Evolutionary conservation across 2,888 invertebrate genomes (phyloP), one percentile per base, ranked within the genome.

Genomic region (Ypsolopha scabrella): DNA sequence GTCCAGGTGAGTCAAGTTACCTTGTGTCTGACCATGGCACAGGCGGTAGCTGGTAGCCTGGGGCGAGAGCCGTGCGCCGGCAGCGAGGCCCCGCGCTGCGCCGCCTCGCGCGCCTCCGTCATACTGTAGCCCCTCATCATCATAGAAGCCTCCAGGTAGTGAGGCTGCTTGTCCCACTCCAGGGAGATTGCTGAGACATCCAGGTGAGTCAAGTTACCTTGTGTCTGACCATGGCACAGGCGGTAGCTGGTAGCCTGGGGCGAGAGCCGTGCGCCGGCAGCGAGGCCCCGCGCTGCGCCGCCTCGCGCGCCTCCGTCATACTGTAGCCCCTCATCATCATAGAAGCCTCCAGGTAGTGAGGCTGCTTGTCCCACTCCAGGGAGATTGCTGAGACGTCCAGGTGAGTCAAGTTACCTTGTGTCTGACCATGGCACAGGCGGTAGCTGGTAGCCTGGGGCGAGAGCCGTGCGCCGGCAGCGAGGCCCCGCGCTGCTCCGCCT

Each of bases 101-200:
- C 80, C 63, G 75, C 80, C 66, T 60, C 78, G 57, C 79, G 83
- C 72, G 88, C 86, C 68, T 85, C 83, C 75, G 80, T 80, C 78
- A 78, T 81, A 56, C 75, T 77, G 82, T 87, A 87, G 53, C 87
- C 93, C 91, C 88, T 93, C 93, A 91, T 94, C 94, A 92, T 94
- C 94, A 92, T 93, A 92, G 94, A 94, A 93, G 89, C 94, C 92
- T 91, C 92, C 90, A 86, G 85, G 87, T 87, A 87, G 77, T 87
- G 87, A 87, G 87, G 87, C 74, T 86, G 87, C 77, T 86, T 76
- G 81, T 87, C 87, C 87, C 87, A 87, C 83, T 87, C 87, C 87
- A 87, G 83, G 75, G 87, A 87, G 80, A 87, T 87, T 86, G 87
- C 87, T 87, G 4, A 24, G 24, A 24, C 2, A 4, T 2, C 2